Evolutionary conservation across 1,140 invertebrate species (phyloP).

Genomic region (Drosophila nannoptera): DNA sequence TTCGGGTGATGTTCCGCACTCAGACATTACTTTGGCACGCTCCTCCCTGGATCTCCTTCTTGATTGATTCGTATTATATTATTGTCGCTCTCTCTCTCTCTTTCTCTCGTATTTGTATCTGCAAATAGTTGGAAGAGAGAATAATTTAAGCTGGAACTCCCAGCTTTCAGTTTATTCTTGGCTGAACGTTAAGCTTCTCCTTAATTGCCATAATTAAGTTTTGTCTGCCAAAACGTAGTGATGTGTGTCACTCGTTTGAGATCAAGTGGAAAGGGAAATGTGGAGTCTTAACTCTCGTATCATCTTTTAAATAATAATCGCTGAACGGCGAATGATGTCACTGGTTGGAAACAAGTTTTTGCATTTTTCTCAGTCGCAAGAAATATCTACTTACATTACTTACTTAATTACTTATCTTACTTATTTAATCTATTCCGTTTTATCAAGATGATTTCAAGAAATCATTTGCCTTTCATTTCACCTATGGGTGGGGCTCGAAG

Average conservation of each 20-base stretch:
- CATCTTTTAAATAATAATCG: slow-evolving; percentile 28
- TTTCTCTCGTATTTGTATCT: too few species aligned
- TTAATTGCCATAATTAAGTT: slow-evolving; percentile 48
- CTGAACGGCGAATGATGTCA: slow-evolving; percentile 36
- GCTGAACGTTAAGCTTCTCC: slow-evolving; percentile 21
- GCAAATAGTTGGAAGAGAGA: too few species aligned
- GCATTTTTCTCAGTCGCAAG: slow-evolving; percentile 19
- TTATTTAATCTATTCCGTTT: slow-evolving; percentile 35
- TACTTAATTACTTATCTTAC: too few species aligned
- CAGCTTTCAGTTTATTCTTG: slow-evolving; percentile 32
- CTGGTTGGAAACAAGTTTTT: slow-evolving; percentile 34
- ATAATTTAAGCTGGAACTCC: slow-evolving; percentile 9
- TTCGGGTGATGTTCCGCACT: too few species aligned
- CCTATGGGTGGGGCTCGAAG: too few species aligned
- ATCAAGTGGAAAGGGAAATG: slow-evolving; percentile 13
- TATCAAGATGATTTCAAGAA: too few species aligned
- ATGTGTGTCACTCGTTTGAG: slow-evolving; percentile 30
- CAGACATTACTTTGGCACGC: too few species aligned
- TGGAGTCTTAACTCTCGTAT: slow-evolving; percentile 9
- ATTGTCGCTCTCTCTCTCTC: too few species aligned
- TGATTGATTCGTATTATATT: too few species aligned
- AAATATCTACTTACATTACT: slow-evolving; percentile 25
- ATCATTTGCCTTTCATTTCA: slow-evolving; percentile 36
- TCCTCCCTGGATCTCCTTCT: too few species aligned
- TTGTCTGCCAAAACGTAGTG: slow-evolving; percentile 39